A percentile compares a stretch with the other conserved stretches of the same genome.
These are phyloP conservation scores for Peribatodes rhomboidaria DNA, from an alignment of 2,888 invertebrate species.

Conservation along the genomic window DNA sequence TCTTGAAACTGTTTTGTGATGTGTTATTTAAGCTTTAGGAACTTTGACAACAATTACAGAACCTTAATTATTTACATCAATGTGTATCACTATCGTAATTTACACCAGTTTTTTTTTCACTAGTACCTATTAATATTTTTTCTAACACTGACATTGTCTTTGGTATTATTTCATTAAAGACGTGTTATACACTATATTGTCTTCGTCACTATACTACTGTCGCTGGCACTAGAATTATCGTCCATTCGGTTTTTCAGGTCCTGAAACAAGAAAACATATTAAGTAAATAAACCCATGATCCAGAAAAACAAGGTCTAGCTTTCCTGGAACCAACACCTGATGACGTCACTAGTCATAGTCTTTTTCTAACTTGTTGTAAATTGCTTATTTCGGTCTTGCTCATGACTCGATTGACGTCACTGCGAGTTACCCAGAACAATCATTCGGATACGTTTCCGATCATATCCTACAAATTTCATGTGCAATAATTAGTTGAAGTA, in stretches of 20 bases:
- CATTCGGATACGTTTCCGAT: no score
- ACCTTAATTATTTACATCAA: conserved; percentile 11
- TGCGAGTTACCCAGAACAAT: no score
- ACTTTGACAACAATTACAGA: neutral
- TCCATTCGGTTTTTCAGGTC: conserved; percentile 76
- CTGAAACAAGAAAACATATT: conserved; percentile 61
- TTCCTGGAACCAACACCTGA: no score
- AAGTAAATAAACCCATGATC: neutral
- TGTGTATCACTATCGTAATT: neutral
- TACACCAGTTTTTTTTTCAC: neutral
- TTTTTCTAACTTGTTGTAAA: no score
- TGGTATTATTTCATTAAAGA: conserved; percentile 71
- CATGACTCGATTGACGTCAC: no score
- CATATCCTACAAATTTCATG: no score
- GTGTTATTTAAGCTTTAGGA: neutral
- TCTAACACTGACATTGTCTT: conserved; percentile 50
- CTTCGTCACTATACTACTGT: conserved; percentile 82
- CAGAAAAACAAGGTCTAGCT: no score
- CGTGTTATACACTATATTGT: conserved; percentile 85
- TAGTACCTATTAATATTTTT: no score
- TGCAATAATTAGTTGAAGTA: no score
- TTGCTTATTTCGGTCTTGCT: no score
- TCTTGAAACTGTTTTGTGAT: no score
- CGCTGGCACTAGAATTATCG: conserved; percentile 80
- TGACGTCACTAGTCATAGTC: no score